Conservation (phyloP, 2,797 vertebrate species). For the Carduelis carduelis region DNA sequence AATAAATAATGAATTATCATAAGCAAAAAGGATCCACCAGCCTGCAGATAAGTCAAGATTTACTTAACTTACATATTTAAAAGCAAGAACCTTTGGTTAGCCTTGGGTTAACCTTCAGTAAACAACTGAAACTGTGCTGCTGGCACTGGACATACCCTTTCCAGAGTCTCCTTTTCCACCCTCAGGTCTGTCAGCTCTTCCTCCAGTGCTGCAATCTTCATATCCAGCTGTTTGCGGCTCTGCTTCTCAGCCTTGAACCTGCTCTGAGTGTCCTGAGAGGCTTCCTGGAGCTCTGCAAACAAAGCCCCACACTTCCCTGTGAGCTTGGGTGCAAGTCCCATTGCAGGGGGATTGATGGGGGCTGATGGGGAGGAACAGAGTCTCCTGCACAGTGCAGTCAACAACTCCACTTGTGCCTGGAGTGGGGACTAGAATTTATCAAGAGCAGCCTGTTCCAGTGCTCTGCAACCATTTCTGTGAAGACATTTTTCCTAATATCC, state of each 20-base stretch:
- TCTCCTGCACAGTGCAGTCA: not conserved
- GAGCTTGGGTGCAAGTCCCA: not conserved
- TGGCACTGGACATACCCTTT: constrained; percentile 75
- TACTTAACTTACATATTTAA: not conserved
- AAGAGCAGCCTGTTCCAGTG: not conserved
- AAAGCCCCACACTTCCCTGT: not conserved
- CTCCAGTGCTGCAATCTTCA: constrained; percentile 80
- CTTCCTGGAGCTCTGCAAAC: constrained; percentile 83
- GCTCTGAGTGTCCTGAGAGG: constrained; percentile 75
- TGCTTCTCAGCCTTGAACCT: constrained; percentile 87
- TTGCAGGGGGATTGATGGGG: not conserved
- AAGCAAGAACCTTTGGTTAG: not conserved
- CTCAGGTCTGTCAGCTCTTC: constrained; percentile 87
- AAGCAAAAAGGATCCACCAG: not conserved
- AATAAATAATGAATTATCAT: not conserved
- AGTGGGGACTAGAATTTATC: not conserved
- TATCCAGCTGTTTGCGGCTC: constrained; percentile 83
- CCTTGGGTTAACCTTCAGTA: not conserved
- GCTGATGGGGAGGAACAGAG: not conserved
- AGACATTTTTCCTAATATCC: not conserved
- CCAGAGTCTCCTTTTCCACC: constrained; percentile 85
- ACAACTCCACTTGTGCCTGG: not conserved
- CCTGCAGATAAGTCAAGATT: not conserved
- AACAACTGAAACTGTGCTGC: not conserved
- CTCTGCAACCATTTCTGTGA: not conserved